Conservation (phyloP, 53 echinoderm and acorn worm species). For the Holothuria scabra region DNA sequence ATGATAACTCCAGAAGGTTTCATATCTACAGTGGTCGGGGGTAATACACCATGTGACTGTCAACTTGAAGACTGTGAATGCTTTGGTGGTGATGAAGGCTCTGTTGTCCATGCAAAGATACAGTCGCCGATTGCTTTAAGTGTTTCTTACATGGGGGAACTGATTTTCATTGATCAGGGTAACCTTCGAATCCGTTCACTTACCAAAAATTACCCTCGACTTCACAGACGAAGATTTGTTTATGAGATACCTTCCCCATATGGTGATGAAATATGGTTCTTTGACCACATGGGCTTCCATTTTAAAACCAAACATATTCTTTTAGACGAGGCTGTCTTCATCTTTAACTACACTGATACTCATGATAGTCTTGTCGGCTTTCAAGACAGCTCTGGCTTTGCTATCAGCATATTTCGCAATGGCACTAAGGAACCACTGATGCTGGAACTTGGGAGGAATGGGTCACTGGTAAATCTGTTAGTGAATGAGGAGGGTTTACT, state of each 20-base stretch:
- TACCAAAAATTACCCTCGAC: constrained; percentile 54
- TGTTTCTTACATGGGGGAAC: constrained; percentile 62
- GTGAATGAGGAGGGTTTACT: constrained; percentile 63
- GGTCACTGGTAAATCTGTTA: constrained; percentile 49
- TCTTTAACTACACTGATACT: constrained; percentile 75
- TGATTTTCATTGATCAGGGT: constrained; percentile 90
- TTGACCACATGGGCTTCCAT: constrained; percentile 79
- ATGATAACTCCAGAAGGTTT: constrained; percentile 74
- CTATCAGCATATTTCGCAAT: constrained; percentile 41
- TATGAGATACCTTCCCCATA: constrained; percentile 79
- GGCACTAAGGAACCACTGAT: constrained; percentile 43
- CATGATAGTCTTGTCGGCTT: constrained; percentile 60
- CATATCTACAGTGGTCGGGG: constrained; percentile 79
- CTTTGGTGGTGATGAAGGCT: constrained; percentile 73
- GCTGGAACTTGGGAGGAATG: constrained; percentile 58
- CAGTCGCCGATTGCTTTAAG: constrained; percentile 83
- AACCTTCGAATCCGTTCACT: constrained; percentile 85
- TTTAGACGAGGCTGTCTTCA: constrained; percentile 71
- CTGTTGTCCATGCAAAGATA: constrained; percentile 74
- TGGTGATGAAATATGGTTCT: constrained; percentile 69
- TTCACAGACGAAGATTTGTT: constrained; percentile 49
- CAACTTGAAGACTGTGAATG: constrained; percentile 75
- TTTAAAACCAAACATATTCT: constrained; percentile 74
- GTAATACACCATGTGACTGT: constrained; percentile 80
- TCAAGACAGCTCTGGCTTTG: constrained; percentile 72